Base-by-base conservation (phyloP, 2,113 vertebrate genomes). In the Ictidomys tridecemlineatus region DNA sequence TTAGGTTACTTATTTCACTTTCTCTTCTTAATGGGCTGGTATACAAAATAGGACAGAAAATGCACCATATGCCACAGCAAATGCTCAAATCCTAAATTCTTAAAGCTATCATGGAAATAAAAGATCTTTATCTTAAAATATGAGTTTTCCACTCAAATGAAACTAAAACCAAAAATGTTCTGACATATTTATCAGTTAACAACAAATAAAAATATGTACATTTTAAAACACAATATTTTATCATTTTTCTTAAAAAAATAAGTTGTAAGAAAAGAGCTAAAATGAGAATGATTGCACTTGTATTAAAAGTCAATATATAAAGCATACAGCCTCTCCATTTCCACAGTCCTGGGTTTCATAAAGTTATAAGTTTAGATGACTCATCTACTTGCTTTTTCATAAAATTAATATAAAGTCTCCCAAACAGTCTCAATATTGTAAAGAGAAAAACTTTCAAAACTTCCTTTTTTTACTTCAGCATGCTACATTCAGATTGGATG, bases 41-140 rank as follows among this genome's bases (percentile, higher is more conserved):
- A 97, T 97, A 98, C 97, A 98, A 98, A 98, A 98, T 98, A 98
- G 97, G 97, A 97, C 98, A 98, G 98, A 97, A 98, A 97, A 98
- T 90, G 96, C 74, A 97, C 97, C 98, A 98, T 98, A 98, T 98
- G 98, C 94, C 85, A 69, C 96, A 97, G 97, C 97, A 98, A 96
- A 97, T 97, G 97, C 97, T 98, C 97, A 96, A 94, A 97, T 95
- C 96, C 93, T 95, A 96, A 97, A 96, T 97, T 95, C 96, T 95
- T 80, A 90, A 97, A 97, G 88, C 85, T 91, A 92, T 92, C 85
- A 67, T 42, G 80, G 83, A 97, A 98, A 97, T 94, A 93, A 96
- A 95, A 96, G 58, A 91, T 93, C 85, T 93, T 28, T 93, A 96
- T 96, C 92, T 91, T 89, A 90, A 94, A 96, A 93, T 97, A 92